A percentile compares a stretch with the other conserved stretches of the same genome.
Conservation (phyloP, 2,113 vertebrate genomes). For the Myotis davidii region DNA sequence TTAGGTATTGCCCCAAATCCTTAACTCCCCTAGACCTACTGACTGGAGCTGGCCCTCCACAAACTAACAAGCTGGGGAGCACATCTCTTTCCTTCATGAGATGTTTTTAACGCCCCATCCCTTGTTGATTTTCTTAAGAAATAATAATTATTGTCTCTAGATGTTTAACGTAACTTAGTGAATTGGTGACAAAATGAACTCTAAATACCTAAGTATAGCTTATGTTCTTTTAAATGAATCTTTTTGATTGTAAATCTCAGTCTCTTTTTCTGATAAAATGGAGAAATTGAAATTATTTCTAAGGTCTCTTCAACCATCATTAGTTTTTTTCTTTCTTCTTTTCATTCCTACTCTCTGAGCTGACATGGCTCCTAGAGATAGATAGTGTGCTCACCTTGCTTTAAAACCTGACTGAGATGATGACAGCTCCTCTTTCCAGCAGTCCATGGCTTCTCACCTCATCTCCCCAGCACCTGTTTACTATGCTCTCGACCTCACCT, state of each 20-base stretch:
- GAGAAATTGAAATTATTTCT: background rate
- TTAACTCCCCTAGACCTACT: background rate
- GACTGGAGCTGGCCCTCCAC: background rate
- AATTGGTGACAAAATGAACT: background rate
- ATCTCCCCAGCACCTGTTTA: background rate
- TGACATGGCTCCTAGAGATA: too few relatives aligned
- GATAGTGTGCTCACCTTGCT: too few relatives aligned
- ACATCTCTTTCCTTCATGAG: background rate
- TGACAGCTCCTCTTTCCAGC: background rate
- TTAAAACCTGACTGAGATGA: background rate
- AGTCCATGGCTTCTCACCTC: background rate
- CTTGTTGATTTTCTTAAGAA: background rate
- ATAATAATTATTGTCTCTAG: background rate
- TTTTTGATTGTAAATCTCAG: background rate
- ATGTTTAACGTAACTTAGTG: background rate
- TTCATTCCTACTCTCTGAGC: too few relatives aligned
- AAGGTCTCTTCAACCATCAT: background rate
- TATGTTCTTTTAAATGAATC: background rate
- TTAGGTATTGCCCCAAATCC: background rate
- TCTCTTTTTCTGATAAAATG: background rate
- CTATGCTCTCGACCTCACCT: background rate
- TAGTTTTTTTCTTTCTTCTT: too few relatives aligned
- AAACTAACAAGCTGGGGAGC: background rate
- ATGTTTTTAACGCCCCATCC: background rate
- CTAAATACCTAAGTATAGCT: background rate